These are phyloP conservation scores for Cebus imitator DNA, from an alignment of 2,113 vertebrate species.

Conservation along the genomic window DNA sequence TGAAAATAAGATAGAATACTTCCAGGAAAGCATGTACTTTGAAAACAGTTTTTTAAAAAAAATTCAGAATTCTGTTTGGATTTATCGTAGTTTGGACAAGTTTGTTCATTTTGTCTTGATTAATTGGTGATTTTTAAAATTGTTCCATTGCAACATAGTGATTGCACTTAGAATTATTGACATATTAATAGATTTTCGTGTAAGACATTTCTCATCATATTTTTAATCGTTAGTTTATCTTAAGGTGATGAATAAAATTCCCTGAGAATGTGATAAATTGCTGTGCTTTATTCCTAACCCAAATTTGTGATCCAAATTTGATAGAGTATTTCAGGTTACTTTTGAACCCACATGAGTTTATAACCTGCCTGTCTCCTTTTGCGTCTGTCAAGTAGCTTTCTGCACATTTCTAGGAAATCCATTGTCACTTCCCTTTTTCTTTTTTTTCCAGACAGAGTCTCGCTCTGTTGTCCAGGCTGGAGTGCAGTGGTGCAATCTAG, in stretches of 20 bases:
- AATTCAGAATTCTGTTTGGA: background rate
- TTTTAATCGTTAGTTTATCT: slow-evolving; percentile 25
- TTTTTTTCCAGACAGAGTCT: no score
- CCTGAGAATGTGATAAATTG: background rate
- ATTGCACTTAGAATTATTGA: background rate
- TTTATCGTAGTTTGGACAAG: background rate
- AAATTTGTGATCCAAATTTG: background rate
- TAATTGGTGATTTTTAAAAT: slow-evolving; percentile 40
- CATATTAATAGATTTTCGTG: background rate
- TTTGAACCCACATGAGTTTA: background rate
- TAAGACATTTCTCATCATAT: background rate
- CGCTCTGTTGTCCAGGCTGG: no score
- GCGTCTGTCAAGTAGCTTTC: background rate
- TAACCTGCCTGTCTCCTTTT: background rate
- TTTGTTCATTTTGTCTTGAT: slow-evolving; percentile 38
- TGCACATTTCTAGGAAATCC: slow-evolving; percentile 31
- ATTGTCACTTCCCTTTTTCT: background rate
- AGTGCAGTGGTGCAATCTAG: no score
- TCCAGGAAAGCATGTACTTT: background rate
- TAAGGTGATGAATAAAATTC: background rate
- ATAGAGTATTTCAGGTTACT: background rate
- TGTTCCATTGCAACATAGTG: background rate
- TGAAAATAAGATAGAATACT: slow-evolving; percentile 34
- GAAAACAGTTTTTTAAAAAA: background rate
- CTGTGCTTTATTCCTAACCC: background rate